Evolutionary conservation across 2,113 vertebrate genomes (phyloP), one percentile per base, ranked within the genome.

Genomic region (Guaruba guarouba): DNA sequence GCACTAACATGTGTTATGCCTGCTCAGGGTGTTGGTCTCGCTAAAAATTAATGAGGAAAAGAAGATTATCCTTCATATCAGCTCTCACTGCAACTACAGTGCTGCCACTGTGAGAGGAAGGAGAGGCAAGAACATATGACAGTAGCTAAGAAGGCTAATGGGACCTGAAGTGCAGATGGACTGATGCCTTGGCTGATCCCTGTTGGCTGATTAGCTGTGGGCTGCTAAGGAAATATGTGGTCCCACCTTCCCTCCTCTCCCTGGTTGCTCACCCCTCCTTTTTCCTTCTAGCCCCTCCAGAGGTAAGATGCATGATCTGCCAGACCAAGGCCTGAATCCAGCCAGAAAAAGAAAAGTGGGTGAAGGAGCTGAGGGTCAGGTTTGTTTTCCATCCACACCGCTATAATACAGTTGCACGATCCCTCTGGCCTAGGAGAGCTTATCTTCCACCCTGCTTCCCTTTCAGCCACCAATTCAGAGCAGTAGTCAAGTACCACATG

Each of bases 31-130:
- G 44, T 64, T 91, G 81, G 82, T 94, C 69, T 79, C 1, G 0
- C 85, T 77, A 82, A 69, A 95, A 93, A 88, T 69, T 90, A 94
- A 73, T 1, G 3, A 91, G 41, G 75, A 76, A 82, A 86, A 93
- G 93, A 55, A 85, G 75, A 88, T 90, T 79, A 88, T 82, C 82
- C 78, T 62, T 76, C 54, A 27, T 70, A 82, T 62, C 70, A 92
- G 63, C 67, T 88, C 87, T 69, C 78, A 61, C 35, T 87, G 78
- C 82, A 93, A 71, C 43, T 37, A 41, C 24, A 78, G 10, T 0
- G 0, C 85, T 84, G 74, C 52, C 20, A 62, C 18, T 9, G 6
- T 24, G 43, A 75, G 37, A 92, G 37, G 67, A n/a, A 78, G 31
- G n/a, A 92, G 46, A 61, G 31, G 70, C 27, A 90, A 57, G 51